Base-by-base conservation (phyloP, 1,140 invertebrate genomes). In the Dreissena rostriformis region DNA sequence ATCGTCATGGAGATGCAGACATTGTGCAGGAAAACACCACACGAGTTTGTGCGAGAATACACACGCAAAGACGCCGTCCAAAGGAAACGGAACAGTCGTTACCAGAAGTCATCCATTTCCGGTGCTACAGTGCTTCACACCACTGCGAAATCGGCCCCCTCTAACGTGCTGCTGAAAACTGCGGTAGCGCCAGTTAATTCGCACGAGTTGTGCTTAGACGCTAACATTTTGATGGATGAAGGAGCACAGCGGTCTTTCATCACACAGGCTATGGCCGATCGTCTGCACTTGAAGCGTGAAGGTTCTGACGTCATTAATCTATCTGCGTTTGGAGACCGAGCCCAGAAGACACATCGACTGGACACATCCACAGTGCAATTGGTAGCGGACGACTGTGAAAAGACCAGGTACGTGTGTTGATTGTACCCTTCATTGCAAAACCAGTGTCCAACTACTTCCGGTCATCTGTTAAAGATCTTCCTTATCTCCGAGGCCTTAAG, bases 151-250 rank as follows among this genome's bases (percentile, higher is more conserved):
- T 57, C 52, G 22, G 19, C 22, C 19, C 14, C 8, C 6, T 17
- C 14, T 17, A 8, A 53, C 10, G 57, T 77, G 5, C 71, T 73
- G 6, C 29, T 70, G 29, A 70, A 70, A 19, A 70, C 51, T 12
- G 71, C 71, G 5, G 49, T 51, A 49, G 52, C 52, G n/a, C 26
- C 12, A 19, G 49, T 73, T 52, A 19, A 26, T 7, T 24, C 68
- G 28, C 22, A n/a, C 22, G 53, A 11, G 24, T 28, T 19, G 19
- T 63, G 14, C 17, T 15, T 11, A 17, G 61, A 61, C 14, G 66
- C 39, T 29, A 82, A 76, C 53, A 51, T 86, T 61, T 52, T 83
- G 19, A 53, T 86, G 8, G 85, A 83, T 53, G 85, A 86, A 74
- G 80, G 80, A 19, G 53, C 74, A 8, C 77, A 80, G 55, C 28